phyloP scores from a whole-genome alignment of 2,888 invertebrate genomes.

The Pseudanteris insignis region DNA sequence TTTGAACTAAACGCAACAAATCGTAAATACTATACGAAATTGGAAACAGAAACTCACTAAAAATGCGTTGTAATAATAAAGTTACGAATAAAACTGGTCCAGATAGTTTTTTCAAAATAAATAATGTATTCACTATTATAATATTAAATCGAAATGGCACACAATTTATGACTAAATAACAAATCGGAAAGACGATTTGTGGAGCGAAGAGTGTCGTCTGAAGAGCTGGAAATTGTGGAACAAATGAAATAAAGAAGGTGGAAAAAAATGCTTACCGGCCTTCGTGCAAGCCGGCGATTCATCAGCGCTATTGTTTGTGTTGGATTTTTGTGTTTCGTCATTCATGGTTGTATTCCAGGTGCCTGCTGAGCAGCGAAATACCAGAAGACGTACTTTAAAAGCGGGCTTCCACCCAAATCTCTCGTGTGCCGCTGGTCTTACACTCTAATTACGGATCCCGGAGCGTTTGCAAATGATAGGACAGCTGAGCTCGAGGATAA shows the following conservation, averaged over 20 bases:
- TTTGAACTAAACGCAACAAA: too few species aligned
- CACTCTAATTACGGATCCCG: background rate
- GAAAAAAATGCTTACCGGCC: conserved; percentile 52
- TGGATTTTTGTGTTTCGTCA: conserved; percentile 56
- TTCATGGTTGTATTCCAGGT: conserved; percentile 53
- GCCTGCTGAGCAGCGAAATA: conserved; percentile 1
- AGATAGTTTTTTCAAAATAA: too few species aligned
- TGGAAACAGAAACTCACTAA: too few species aligned
- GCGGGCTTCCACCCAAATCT: conserved; percentile 21
- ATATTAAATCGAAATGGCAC: too few species aligned
- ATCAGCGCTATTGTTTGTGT: conserved; percentile 51
- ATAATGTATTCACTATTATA: too few species aligned
- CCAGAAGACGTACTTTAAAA: background rate
- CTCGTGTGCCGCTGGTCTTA: background rate
- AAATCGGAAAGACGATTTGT: too few species aligned
- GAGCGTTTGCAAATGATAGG: conserved; percentile 2
- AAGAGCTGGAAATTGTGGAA: background rate
- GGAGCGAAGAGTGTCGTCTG: background rate
- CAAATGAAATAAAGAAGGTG: conserved; percentile 5
- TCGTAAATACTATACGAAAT: too few species aligned
- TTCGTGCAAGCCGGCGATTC: conserved; percentile 54
- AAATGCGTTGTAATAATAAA: too few species aligned
- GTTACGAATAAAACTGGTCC: too few species aligned
- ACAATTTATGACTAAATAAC: too few species aligned
- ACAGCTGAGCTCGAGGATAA: background rate